Evolutionary conservation across 2,888 invertebrate genomes (phyloP).

Genomic region (Nudaria mundana): DNA sequence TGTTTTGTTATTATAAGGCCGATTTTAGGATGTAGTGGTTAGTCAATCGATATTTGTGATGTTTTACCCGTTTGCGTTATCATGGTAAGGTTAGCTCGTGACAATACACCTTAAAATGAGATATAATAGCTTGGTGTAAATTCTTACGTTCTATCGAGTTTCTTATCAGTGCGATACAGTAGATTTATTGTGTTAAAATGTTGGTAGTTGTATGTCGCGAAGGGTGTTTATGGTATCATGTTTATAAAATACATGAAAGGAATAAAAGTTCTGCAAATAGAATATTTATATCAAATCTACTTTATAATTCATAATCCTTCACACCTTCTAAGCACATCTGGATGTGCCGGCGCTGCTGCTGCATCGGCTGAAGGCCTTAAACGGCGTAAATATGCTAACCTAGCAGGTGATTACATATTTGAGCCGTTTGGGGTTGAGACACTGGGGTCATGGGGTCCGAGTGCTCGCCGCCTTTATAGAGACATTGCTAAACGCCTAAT

Average conservation of each 20-base stretch:
- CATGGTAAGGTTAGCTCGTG: slow-evolving; percentile 31
- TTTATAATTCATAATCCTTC: no score
- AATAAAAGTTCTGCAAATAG: not conserved
- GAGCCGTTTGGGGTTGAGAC: no score
- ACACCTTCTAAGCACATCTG: no score
- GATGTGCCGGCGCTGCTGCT: no score
- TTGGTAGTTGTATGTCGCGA: not conserved
- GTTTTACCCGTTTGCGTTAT: slow-evolving; percentile 19
- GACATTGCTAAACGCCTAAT: no score
- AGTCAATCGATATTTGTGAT: slow-evolving; percentile 50
- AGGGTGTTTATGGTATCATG: not conserved
- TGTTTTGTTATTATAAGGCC: slow-evolving; percentile 36
- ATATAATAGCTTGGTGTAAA: slow-evolving; percentile 23
- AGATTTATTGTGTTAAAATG: slow-evolving; percentile 9
- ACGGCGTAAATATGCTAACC: no score
- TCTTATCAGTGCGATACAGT: slow-evolving; percentile 21
- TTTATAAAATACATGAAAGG: not conserved
- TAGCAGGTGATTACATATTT: no score
- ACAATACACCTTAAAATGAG: slow-evolving; percentile 37
- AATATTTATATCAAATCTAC: not conserved
- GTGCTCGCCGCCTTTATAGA: no score
- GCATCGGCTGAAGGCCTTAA: no score
- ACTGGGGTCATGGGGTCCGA: no score
- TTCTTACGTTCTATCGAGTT: slow-evolving; percentile 16
- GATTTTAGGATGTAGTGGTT: slow-evolving; percentile 25